These are phyloP conservation scores for Pammene fasciana DNA, from an alignment of 2,888 invertebrate genomes.

Conservation along the genomic window DNA sequence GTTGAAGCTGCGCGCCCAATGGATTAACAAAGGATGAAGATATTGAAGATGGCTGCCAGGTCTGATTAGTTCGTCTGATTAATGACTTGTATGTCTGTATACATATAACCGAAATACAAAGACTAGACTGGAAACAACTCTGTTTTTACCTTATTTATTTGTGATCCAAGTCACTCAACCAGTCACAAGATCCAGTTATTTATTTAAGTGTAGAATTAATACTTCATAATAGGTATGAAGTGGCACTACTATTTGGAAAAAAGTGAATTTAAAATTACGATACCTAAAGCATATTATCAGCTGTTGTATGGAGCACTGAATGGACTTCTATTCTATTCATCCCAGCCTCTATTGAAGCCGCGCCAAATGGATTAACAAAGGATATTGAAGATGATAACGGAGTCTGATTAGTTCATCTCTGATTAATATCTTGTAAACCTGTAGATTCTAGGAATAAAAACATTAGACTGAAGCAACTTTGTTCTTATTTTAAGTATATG, in stretches of 20 bases:
- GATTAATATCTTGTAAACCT: conserved; percentile 5
- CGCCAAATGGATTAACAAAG: conserved; percentile 32
- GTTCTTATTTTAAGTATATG: neutral
- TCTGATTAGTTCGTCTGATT: conserved; percentile 30
- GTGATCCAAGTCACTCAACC: no score
- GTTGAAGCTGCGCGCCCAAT: conserved; percentile 23
- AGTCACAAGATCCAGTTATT: no score
- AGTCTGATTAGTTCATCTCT: conserved; percentile 25
- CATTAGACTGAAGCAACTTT: neutral
- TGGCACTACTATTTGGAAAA: no score
- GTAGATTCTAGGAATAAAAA: neutral
- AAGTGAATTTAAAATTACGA: no score
- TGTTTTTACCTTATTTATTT: neutral
- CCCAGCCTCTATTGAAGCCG: conserved; percentile 20
- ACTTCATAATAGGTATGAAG: no score
- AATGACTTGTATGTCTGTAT: neutral
- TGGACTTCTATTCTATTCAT: conserved; percentile 29
- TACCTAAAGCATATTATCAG: no score
- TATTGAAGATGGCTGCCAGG: conserved; percentile 17
- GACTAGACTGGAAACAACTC: neutral
- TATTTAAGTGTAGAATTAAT: no score
- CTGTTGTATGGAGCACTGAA: conserved; percentile 6
- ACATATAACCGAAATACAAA: neutral
- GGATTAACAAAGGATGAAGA: conserved; percentile 30
- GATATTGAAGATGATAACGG: conserved; percentile 19